Evolutionary conservation across 2,797 vertebrate species (phyloP).

Genomic region (Danionella dracula): DNA sequence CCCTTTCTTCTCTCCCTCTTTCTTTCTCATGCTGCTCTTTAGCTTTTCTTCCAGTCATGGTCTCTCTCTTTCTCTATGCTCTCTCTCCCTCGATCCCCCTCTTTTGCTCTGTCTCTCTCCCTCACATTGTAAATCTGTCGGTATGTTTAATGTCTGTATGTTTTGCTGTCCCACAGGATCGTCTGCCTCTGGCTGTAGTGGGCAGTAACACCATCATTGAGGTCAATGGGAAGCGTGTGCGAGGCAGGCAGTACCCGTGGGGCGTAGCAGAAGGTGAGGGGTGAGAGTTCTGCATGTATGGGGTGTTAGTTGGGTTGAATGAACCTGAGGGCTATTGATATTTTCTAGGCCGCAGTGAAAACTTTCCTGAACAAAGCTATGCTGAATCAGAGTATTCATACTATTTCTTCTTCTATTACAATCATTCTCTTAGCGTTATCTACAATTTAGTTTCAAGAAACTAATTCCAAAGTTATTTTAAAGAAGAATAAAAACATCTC

Average conservation of each 20-base stretch:
- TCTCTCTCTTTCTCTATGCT: no score
- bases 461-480: no score
- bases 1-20: not conserved
- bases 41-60: no score
- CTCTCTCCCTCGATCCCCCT: not conserved
- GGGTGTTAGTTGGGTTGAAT: not conserved
- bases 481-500: no score
- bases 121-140: not conserved
- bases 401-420: no score
- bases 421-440: no score
- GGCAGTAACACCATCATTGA: conserved; percentile 96
- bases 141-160: not conserved
- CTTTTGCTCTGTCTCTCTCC: not conserved
- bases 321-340: not conserved
- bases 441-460: no score
- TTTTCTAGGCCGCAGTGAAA: not conserved
- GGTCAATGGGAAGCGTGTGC: conserved; percentile 89
- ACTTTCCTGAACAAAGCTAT: not conserved
- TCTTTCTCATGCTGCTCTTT: not conserved
- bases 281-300: not conserved
- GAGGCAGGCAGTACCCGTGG: conserved; percentile 95
- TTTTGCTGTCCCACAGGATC: conserved; percentile 69
- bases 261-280: conserved; percentile 94
- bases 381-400: not conserved
- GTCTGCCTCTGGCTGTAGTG: conserved; percentile 92